Evolutionary conservation across 2,888 invertebrate genomes (phyloP), one percentile per base, ranked within the genome.

Genomic region (Scrobipalpa costella): DNA sequence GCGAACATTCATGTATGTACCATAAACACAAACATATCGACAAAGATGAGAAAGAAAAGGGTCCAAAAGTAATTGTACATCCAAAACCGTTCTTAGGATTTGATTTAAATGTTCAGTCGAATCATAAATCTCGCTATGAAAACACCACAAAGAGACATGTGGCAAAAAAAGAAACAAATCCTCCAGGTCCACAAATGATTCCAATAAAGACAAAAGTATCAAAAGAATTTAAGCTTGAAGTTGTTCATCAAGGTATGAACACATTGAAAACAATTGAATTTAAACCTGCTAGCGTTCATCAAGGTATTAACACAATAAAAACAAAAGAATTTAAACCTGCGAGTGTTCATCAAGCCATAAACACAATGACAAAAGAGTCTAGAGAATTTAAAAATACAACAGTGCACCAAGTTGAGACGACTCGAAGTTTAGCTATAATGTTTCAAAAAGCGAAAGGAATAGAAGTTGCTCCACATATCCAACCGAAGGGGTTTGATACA

Each of bases 361-460:
- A 44, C 15, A 44, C 15, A 44, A 44, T 5, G 44, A 15, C n/a
- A n/a, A 15, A 44, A 15, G 44, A 44, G 15, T 44, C n/a, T n/a
- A 15, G 15, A 15, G 44, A 44, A 44, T 44, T 44, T 13, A 55
- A 27, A 55, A 5, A 21, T 34, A 33, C 33, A 7, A 33, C n/a
- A 2, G 55, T 34, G 2, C 33, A 55, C 9, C n/a, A 34, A 55
- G 33, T 55, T 8, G 55, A 34, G 34, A 55, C 55, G 8, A 55
- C 55, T 34, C 13, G n/a, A 55, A 55, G 55, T 55, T 34, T 55
- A 15, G 8, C 17, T 33, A n/a, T 1, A 15, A 55, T 52, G 50
- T 52, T 7, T 52, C 55, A 55, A 27, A 34, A 8, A 34, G 34
- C 55, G 27, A 34, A 15, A 15, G 27, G 34, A 34, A 34, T 55